phyloP scores from a whole-genome alignment of 2,113 vertebrate species.

The Psittacus erithacus region DNA sequence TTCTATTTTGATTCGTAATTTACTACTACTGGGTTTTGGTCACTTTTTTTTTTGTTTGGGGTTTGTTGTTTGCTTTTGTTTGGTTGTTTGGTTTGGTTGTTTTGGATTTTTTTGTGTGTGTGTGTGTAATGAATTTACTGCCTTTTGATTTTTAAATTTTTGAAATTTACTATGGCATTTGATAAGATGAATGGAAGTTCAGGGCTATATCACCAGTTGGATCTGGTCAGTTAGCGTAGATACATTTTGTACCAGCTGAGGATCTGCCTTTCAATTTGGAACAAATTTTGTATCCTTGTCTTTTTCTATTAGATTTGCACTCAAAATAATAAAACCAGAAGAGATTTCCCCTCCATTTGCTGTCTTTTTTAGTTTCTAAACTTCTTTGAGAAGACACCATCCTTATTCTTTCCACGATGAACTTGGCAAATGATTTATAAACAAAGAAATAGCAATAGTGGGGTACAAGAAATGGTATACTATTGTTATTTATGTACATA shows the following conservation, averaged over 20 bases:
- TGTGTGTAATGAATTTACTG: background rate
- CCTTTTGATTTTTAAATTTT: too few relatives aligned
- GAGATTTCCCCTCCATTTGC: background rate
- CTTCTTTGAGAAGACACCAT: background rate
- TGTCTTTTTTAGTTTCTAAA: background rate
- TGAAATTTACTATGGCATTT: background rate
- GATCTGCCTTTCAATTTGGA: slow-evolving; percentile 20
- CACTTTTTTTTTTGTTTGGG: background rate
- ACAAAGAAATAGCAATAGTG: background rate
- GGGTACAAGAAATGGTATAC: background rate
- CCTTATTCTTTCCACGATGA: background rate
- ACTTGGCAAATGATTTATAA: background rate
- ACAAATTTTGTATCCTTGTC: background rate
- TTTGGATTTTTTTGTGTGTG: background rate
- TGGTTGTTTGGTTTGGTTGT: background rate
- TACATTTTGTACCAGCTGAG: background rate
- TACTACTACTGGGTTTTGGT: background rate
- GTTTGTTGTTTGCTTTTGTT: background rate
- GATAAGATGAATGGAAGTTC: background rate
- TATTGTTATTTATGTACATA: background rate
- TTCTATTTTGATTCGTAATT: background rate
- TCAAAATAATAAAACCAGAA: background rate
- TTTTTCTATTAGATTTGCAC: background rate
- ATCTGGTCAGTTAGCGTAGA: background rate
- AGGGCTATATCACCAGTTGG: background rate